A percentile compares a stretch with the other conserved stretches of the same genome.
Conservation (phyloP, 1,140 invertebrate genomes). For the Drosophila sproati region DNA sequence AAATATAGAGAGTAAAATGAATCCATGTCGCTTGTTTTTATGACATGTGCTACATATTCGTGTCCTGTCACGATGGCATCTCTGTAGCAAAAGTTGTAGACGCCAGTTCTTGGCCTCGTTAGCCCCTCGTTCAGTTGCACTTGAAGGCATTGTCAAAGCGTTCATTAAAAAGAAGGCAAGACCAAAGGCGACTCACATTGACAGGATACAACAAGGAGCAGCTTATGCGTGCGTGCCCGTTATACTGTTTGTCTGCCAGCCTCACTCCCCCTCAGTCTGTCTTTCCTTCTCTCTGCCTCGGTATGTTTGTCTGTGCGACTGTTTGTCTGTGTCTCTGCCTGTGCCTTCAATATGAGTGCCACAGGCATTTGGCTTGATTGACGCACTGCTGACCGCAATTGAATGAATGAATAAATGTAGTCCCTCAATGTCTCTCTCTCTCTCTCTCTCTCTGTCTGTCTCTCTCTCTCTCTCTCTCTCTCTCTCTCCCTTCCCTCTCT, state of each 20-base stretch:
- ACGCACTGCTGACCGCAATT: slow-evolving; percentile 73
- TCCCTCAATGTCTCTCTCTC: not conserved
- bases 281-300: not conserved
- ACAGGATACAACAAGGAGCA: slow-evolving; percentile 26
- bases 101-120: slow-evolving; percentile 44
- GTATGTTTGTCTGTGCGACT: slow-evolving; percentile 6
- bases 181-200: slow-evolving; percentile 32
- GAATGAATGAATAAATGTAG: slow-evolving; percentile 50
- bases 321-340: not conserved
- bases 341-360: slow-evolving; percentile 51
- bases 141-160: slow-evolving; percentile 77
- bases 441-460: not conserved
- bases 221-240: slow-evolving; percentile 39
- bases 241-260: slow-evolving; percentile 32
- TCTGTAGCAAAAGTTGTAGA: slow-evolving; percentile 26
- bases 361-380: slow-evolving; percentile 75
- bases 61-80: slow-evolving; percentile 1
- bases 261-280: slow-evolving; percentile 7
- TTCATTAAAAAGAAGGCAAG: slow-evolving; percentile 65
- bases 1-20: no score
- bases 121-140: slow-evolving; percentile 60
- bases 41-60: no score
- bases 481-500: not conserved
- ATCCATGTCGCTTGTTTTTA: no score
- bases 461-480: not conserved